Evolutionary conservation across 2,888 invertebrate species (phyloP).

Genomic region (Lamellibrachia columna): DNA sequence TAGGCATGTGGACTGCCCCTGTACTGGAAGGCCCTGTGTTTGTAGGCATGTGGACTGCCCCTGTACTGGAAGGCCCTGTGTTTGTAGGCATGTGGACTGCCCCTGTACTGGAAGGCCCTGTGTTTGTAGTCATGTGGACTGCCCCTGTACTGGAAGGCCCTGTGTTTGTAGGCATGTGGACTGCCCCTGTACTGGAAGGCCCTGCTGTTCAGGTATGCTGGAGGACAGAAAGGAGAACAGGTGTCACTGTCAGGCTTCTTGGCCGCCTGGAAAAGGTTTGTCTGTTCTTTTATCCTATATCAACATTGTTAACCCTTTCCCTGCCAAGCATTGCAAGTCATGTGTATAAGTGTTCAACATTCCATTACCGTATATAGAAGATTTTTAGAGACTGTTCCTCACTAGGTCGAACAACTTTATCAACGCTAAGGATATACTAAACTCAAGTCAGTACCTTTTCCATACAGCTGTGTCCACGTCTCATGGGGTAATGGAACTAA

Average conservation of each 20-base stretch:
- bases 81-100: neutral
- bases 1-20: neutral
- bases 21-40: constrained; percentile 16
- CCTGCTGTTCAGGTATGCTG: constrained; percentile 88
- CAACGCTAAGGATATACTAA: too few species aligned
- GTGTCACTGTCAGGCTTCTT: constrained; percentile 86
- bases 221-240: constrained; percentile 74
- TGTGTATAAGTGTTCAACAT: too few species aligned
- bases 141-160: neutral
- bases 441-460: too few species aligned
- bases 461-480: too few species aligned
- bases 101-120: constrained; percentile 7
- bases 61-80: constrained; percentile 16
- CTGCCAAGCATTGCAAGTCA: too few species aligned
- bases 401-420: too few species aligned
- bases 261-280: constrained; percentile 92
- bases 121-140: neutral
- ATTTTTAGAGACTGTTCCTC: too few species aligned
- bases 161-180: constrained; percentile 80
- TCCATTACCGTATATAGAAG: too few species aligned
- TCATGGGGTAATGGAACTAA: too few species aligned
- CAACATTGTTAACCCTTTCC: too few species aligned
- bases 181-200: constrained; percentile 97
- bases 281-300: constrained; percentile 13
- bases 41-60: neutral